These are phyloP conservation scores for Octonoba sinensis DNA, from an alignment of 2,888 invertebrate species.

Conservation along the genomic window DNA sequence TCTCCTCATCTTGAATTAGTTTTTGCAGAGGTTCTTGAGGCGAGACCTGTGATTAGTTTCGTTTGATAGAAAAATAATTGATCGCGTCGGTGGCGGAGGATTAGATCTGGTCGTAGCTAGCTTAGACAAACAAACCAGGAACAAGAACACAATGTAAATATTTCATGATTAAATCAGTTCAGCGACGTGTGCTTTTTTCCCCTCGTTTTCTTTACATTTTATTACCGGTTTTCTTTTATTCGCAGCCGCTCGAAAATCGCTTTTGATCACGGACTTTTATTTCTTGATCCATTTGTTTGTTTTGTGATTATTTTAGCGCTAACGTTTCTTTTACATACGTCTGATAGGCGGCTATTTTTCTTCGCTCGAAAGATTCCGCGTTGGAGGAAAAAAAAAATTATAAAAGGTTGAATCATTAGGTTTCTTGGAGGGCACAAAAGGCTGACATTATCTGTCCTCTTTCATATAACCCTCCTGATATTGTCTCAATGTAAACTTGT, in stretches of 20 bases:
- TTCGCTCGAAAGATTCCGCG: constrained; percentile 1
- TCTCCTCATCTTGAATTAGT: constrained; percentile 32
- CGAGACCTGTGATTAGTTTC: constrained; percentile 59
- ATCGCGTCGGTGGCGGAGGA: constrained; percentile 38
- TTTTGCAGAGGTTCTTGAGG: constrained; percentile 56
- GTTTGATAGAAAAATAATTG: constrained; percentile 63
- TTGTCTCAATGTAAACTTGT: constrained; percentile 62
- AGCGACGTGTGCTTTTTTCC: constrained; percentile 44
- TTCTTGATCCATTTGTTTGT: constrained; percentile 63
- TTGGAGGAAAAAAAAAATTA: constrained; percentile 19
- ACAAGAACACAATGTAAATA: constrained; percentile 61
- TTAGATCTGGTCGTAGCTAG: constrained; percentile 19
- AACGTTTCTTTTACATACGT: constrained; percentile 49
- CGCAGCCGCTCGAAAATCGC: constrained; percentile 46
- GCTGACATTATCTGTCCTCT: constrained; percentile 60
- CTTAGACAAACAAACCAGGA: constrained; percentile 59
- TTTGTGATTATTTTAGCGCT: constrained; percentile 62
- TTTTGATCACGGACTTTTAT: constrained; percentile 57
- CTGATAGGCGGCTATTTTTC: constrained; percentile 38
- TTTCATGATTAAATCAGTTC: constrained; percentile 59
- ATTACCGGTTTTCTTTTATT: constrained; percentile 57
- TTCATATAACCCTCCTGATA: constrained; percentile 55
- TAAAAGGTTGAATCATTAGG: constrained; percentile 50
- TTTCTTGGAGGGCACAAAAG: constrained; percentile 57
- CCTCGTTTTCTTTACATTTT: constrained; percentile 54